Evolutionary conservation across 2,888 invertebrate genomes (phyloP).

Genomic region (Oxytorus armatus): DNA sequence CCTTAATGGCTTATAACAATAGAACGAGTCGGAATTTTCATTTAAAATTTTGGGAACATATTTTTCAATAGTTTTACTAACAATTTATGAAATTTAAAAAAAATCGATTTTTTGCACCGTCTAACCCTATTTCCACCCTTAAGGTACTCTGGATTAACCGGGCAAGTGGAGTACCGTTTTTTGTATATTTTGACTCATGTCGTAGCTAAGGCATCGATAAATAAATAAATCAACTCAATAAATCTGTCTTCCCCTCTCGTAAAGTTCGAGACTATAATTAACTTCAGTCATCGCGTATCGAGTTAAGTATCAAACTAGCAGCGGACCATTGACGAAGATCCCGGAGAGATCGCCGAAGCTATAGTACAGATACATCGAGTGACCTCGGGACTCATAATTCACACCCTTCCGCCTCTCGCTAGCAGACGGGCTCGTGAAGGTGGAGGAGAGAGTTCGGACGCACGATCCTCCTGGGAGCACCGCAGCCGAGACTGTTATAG

Average conservation of each 20-base stretch:
- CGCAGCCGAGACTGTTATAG: conserved; percentile 36
- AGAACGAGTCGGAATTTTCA: no score
- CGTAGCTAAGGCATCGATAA: no score
- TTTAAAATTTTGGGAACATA: no score
- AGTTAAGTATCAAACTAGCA: conserved; percentile 18
- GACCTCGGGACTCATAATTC: conserved; percentile 50
- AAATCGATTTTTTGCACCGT: no score
- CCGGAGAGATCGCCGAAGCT: not conserved
- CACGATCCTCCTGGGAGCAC: conserved; percentile 44
- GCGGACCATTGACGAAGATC: conserved; percentile 5
- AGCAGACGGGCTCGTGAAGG: conserved; percentile 34
- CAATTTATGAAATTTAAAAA: no score
- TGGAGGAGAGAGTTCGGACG: conserved; percentile 20
- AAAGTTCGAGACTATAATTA: not conserved
- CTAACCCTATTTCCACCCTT: no score
- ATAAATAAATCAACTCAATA: not conserved
- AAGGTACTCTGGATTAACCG: not conserved
- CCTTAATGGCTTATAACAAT: no score
- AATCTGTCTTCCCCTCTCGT: not conserved
- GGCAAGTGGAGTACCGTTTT: not conserved
- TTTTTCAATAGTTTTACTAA: no score
- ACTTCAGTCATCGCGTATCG: conserved; percentile 18
- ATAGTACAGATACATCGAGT: conserved; percentile 13
- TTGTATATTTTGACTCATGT: no score
- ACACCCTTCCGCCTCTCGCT: conserved; percentile 26